phyloP scores from a whole-genome alignment of 2,797 vertebrate genomes.

The Petrocephalus schoutedeni region DNA sequence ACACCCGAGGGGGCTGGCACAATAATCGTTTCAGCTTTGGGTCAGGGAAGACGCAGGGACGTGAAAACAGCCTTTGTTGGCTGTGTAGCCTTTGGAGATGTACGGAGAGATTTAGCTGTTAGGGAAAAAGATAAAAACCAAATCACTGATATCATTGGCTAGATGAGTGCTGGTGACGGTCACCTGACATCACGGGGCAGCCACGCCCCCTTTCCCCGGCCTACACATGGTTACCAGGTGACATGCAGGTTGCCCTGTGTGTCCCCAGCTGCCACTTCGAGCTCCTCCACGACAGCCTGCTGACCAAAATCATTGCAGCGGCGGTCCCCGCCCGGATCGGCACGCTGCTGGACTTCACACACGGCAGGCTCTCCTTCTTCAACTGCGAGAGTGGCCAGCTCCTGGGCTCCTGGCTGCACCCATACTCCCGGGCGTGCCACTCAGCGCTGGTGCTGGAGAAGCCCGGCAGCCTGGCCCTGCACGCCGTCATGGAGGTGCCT shows the following conservation, averaged over 20 bases:
- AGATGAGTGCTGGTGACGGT: not conserved
- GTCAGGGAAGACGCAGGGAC: not conserved
- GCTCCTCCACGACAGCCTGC: conserved; percentile 70
- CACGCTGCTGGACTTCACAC: conserved; percentile 75
- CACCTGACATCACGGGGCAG: not conserved
- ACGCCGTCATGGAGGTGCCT: conserved; percentile 72
- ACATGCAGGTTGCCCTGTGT: conserved; percentile 1
- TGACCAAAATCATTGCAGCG: conserved; percentile 68
- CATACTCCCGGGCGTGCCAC: conserved; percentile 67
- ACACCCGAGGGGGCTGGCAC: not conserved
- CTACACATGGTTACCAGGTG: not conserved
- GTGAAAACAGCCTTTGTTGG: not conserved
- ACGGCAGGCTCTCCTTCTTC: conserved; percentile 76
- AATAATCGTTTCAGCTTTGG: not conserved
- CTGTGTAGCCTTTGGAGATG: not conserved
- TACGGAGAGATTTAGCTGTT: not conserved
- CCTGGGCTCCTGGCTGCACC: conserved; percentile 70
- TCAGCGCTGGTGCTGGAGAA: conserved; percentile 80
- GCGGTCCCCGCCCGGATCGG: conserved; percentile 72
- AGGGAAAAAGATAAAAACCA: not conserved
- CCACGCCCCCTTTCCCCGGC: not conserved
- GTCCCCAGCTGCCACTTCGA: conserved; percentile 71
- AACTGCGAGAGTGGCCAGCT: conserved; percentile 77
- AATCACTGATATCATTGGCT: not conserved
- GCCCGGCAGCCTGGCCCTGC: conserved; percentile 74